A percentile compares a stretch with the other conserved stretches of the same genome.
Evolutionary conservation across 2,113 vertebrate species (phyloP).

Genomic region (Castor canadensis): DNA sequence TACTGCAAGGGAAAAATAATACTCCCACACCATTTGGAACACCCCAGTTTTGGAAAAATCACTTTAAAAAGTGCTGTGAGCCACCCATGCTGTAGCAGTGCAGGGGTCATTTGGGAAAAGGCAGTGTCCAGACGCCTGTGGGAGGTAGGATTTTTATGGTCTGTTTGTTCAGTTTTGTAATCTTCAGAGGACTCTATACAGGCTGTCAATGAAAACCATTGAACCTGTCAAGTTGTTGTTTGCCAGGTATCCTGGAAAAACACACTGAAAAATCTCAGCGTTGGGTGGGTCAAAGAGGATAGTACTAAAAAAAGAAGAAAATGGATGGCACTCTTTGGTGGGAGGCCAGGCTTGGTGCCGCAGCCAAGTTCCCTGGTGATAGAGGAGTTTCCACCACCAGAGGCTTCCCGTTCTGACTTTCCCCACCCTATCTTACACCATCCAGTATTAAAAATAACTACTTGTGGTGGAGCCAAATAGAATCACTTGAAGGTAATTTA

Average conservation of each 20-base stretch:
- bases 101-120: slow-evolving; percentile 59
- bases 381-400: slow-evolving; percentile 82
- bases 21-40: slow-evolving; percentile 57
- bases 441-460: slow-evolving; percentile 82
- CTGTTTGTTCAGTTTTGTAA: slow-evolving; percentile 53
- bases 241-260: slow-evolving; percentile 80
- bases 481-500: not conserved
- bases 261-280: slow-evolving; percentile 42
- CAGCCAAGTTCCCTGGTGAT: slow-evolving; percentile 82
- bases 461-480: slow-evolving; percentile 42
- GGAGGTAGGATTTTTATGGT: slow-evolving; percentile 70
- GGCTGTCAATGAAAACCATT: slow-evolving; percentile 68
- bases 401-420: slow-evolving; percentile 76
- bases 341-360: slow-evolving; percentile 62
- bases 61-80: slow-evolving; percentile 34
- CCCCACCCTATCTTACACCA: slow-evolving; percentile 71
- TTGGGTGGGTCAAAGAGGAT: slow-evolving; percentile 73
- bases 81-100: slow-evolving; percentile 66
- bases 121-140: slow-evolving; percentile 63
- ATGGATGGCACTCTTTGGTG: slow-evolving; percentile 61
- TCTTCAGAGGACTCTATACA: slow-evolving; percentile 47
- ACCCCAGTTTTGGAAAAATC: slow-evolving; percentile 68
- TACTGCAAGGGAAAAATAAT: slow-evolving; percentile 32
- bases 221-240: slow-evolving; percentile 69
- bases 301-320: slow-evolving; percentile 72